phyloP scores from a whole-genome alignment of 2,888 invertebrate genomes.

The Melanargia galathea region DNA sequence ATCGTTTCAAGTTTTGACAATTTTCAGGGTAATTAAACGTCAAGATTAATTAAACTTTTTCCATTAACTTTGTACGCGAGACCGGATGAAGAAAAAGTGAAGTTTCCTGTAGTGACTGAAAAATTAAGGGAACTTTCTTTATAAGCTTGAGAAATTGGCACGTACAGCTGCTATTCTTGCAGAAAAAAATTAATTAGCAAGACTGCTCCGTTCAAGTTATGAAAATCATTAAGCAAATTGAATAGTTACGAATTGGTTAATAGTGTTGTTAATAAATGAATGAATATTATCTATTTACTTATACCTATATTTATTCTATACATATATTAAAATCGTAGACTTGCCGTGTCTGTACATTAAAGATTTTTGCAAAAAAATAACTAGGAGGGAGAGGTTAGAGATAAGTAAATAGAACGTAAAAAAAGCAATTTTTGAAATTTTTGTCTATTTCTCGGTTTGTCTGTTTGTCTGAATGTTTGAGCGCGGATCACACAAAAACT shows the following conservation, averaged over 20 bases:
- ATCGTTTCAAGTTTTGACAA: slow-evolving; percentile 23
- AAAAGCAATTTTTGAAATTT: too few species aligned
- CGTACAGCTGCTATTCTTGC: neutral
- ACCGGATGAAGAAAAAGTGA: slow-evolving; percentile 24
- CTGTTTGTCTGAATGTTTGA: too few species aligned
- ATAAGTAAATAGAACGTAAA: too few species aligned
- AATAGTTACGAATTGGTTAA: neutral
- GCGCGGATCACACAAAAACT: too few species aligned
- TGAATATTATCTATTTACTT: neutral
- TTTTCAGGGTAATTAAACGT: slow-evolving; percentile 23
- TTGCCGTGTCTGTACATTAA: too few species aligned
- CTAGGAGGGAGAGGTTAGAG: too few species aligned
- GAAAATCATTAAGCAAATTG: neutral
- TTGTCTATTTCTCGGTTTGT: too few species aligned
- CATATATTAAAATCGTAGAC: too few species aligned
- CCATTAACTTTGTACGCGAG: slow-evolving; percentile 15
- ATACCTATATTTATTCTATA: too few species aligned
- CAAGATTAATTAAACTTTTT: slow-evolving; percentile 25
- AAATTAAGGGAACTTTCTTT: slow-evolving; percentile 21
- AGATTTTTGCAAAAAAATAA: too few species aligned
- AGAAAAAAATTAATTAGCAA: neutral
- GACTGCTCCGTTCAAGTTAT: neutral
- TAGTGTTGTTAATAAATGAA: neutral
- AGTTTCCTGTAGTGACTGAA: slow-evolving; percentile 23
- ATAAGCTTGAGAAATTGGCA: neutral